Conservation (phyloP, 2,113 vertebrate species). For the Neolamprologus devosi region DNA sequence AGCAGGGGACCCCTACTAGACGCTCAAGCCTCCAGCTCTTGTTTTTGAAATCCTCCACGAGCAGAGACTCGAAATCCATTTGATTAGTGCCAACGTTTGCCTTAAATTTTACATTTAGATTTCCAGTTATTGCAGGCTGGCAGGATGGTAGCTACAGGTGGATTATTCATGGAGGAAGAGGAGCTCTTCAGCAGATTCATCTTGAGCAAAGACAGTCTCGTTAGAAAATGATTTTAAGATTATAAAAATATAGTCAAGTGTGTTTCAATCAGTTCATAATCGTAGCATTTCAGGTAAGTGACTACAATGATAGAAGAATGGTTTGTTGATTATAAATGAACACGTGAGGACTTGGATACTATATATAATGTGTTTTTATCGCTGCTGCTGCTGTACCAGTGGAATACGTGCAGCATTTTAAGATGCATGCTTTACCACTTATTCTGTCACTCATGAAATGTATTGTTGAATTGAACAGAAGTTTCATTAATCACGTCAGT, state of each 20-base stretch:
- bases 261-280: too few species aligned
- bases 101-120: conserved; percentile 9
- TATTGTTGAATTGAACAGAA: not conserved
- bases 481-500: not conserved
- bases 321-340: not conserved
- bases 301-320: not conserved
- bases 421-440: not conserved
- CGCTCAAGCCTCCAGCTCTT: not conserved
- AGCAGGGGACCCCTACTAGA: not conserved
- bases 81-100: not conserved
- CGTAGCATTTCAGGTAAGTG: not conserved
- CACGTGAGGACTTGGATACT: not conserved
- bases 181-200: not conserved
- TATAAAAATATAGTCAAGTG: not conserved
- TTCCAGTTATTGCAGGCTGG: not conserved
- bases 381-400: not conserved
- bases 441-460: not conserved
- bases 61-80: not conserved
- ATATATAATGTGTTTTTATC: not conserved
- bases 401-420: not conserved
- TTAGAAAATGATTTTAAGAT: not conserved
- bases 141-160: not conserved
- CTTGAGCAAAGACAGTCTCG: not conserved
- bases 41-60: not conserved
- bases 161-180: not conserved